Percentiles rank a stretch among this genome's conserved stretches.
These are phyloP conservation scores for Brachionus plicatilis DNA, from an alignment of 1,140 invertebrate genomes.

Conservation along the genomic window DNA sequence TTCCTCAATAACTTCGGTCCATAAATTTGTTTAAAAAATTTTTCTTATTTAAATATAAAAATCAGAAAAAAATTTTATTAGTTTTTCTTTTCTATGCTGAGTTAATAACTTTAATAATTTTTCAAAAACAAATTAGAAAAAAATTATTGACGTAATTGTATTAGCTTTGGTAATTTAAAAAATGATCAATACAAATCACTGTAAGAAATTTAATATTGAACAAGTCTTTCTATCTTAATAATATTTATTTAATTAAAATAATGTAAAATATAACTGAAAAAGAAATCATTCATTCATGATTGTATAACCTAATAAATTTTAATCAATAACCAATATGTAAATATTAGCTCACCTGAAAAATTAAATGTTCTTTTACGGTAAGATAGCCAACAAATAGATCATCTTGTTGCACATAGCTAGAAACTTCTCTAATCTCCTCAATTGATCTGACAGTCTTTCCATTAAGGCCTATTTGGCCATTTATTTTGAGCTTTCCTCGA, in stretches of 20 bases:
- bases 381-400: conserved; percentile 60
- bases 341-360: conserved; percentile 50
- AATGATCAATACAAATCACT: too few species aligned
- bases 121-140: too few species aligned
- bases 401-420: conserved; percentile 87
- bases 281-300: neutral
- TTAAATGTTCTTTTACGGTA: conserved; percentile 60
- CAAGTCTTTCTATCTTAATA: too few species aligned
- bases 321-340: neutral
- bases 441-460: conserved; percentile 44
- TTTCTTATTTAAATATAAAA: too few species aligned
- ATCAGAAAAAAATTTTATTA: too few species aligned
- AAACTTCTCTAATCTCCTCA: conserved; percentile 57
- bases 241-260: neutral
- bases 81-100: too few species aligned
- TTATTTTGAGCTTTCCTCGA: conserved; percentile 66
- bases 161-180: too few species aligned
- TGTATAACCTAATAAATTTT: neutral
- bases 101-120: too few species aligned
- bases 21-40: too few species aligned
- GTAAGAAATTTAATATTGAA: too few species aligned
- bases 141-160: too few species aligned
- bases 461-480: conserved; percentile 62
- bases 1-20: too few species aligned
- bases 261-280: neutral